Conservation (phyloP, 2,888 invertebrate genomes). For the Rapana venosa region DNA sequence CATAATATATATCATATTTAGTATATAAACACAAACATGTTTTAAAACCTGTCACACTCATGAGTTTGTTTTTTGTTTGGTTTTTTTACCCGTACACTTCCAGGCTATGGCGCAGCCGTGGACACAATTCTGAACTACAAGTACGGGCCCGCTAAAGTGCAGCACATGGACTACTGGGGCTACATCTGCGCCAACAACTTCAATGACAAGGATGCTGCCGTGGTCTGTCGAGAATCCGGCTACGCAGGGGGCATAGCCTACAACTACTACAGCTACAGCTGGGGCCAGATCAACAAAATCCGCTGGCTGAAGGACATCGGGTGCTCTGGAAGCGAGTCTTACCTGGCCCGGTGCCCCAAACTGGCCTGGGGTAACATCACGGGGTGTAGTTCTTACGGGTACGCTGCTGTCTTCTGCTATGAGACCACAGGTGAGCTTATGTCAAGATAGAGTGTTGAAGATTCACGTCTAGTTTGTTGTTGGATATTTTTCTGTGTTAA, state of each 20-base stretch:
- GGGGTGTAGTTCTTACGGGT: slow-evolving; percentile 48
- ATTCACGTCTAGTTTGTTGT: background rate
- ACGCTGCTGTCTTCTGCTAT: slow-evolving; percentile 72
- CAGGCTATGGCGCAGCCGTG: slow-evolving; percentile 48
- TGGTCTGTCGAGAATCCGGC: slow-evolving; percentile 63
- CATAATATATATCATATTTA: no score
- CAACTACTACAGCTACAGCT: slow-evolving; percentile 21
- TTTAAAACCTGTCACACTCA: no score
- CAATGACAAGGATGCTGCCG: slow-evolving; percentile 65
- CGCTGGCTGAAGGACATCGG: slow-evolving; percentile 80
- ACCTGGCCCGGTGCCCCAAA: slow-evolving; percentile 47
- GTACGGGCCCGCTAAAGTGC: slow-evolving; percentile 58
- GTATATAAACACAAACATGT: no score
- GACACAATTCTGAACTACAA: slow-evolving; percentile 55
- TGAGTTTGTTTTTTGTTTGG: no score
- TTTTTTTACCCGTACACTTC: slow-evolving; percentile 42
- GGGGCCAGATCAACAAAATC: slow-evolving; percentile 45
- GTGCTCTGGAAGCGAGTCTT: slow-evolving; percentile 66
- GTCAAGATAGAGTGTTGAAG: background rate
- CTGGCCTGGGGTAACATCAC: slow-evolving; percentile 40
- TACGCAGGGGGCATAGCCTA: slow-evolving; percentile 64
- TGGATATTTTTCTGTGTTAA: background rate
- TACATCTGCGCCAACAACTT: slow-evolving; percentile 66
- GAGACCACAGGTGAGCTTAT: slow-evolving; percentile 55
- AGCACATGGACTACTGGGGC: slow-evolving; percentile 61